phyloP scores from a whole-genome alignment of 2,113 vertebrate species.

The Lepus europaeus region DNA sequence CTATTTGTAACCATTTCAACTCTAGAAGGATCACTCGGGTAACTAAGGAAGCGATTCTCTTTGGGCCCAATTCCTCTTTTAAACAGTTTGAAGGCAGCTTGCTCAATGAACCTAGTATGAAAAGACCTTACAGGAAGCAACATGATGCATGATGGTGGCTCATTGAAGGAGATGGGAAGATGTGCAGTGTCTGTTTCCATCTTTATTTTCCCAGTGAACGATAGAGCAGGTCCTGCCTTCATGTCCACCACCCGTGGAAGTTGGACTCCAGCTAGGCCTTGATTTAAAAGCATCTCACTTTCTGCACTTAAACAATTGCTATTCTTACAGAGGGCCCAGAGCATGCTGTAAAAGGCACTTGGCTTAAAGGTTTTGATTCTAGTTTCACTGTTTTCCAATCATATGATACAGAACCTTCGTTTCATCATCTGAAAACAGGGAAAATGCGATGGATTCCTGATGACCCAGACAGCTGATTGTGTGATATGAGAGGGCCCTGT shows the following conservation, averaged over 20 bases:
- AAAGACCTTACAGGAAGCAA: constrained; percentile 36
- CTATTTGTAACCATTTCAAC: constrained; percentile 21
- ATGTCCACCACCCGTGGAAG: background rate
- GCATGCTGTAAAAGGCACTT: background rate
- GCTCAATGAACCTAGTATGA: background rate
- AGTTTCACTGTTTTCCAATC: background rate
- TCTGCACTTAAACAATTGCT: background rate
- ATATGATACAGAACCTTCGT: background rate
- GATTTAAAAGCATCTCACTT: background rate
- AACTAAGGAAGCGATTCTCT: constrained; percentile 3
- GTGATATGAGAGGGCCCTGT: background rate
- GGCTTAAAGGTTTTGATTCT: constrained; percentile 36
- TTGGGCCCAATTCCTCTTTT: background rate
- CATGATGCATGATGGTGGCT: background rate
- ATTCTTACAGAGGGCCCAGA: background rate
- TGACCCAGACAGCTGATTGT: background rate
- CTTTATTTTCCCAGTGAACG: background rate
- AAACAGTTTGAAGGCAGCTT: background rate
- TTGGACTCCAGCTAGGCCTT: constrained; percentile 6
- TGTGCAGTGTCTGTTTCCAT: background rate
- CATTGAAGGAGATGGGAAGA: background rate
- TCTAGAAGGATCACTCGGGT: background rate
- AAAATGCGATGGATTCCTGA: background rate
- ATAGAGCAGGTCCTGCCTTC: background rate
- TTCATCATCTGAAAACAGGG: background rate